Evolutionary conservation across 2,888 invertebrate genomes (phyloP).

Genomic region (Agrochola circellaris): DNA sequence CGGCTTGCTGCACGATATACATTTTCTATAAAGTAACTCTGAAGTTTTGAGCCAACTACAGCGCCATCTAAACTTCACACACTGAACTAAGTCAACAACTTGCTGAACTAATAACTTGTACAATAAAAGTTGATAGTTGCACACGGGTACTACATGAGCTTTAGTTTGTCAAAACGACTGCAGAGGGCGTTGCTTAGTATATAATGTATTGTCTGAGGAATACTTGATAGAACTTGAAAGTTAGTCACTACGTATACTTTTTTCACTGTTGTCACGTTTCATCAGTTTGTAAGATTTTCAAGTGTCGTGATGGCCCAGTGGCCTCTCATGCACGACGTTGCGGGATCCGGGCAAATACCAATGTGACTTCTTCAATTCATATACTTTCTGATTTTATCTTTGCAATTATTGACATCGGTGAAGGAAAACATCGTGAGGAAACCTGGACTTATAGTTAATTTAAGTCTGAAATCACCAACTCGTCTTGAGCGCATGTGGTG

Average conservation of each 20-base stretch:
- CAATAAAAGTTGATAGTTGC: constrained; percentile 2
- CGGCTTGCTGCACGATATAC: neutral
- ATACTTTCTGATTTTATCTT: too few species aligned
- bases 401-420: too few species aligned
- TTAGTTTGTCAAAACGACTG: neutral
- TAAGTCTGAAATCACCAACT: too few species aligned
- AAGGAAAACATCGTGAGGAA: too few species aligned
- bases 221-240: neutral
- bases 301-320: too few species aligned
- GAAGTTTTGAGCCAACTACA: neutral
- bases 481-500: too few species aligned
- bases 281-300: neutral
- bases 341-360: too few species aligned
- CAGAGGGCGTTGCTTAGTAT: constrained; percentile 36
- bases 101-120: constrained; percentile 6
- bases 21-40: neutral
- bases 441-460: too few species aligned
- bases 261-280: too few species aligned
- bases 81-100: constrained; percentile 12
- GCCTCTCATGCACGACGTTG: too few species aligned
- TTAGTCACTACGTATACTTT: neutral
- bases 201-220: neutral
- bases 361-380: too few species aligned
- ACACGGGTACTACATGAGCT: neutral
- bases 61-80: constrained; percentile 41